Percentiles rank a stretch among this genome's conserved stretches.
These are phyloP conservation scores for Chydorus sphaericus DNA, from an alignment of 2,888 invertebrate species.

Conservation along the genomic window DNA sequence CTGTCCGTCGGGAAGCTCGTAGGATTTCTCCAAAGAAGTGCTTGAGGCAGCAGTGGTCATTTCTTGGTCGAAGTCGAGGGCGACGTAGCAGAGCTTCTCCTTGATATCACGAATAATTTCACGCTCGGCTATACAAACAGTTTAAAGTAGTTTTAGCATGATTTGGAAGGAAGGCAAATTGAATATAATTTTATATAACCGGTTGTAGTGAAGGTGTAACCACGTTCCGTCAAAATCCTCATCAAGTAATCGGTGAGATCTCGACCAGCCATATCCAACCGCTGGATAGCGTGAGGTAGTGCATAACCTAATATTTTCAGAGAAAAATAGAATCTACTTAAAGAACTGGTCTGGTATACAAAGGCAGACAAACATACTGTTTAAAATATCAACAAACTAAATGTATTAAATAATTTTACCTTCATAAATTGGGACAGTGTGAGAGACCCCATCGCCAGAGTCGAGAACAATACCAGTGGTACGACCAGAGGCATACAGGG, in stretches of 20 bases:
- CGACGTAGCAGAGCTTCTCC: slow-evolving; percentile 80
- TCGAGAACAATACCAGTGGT: slow-evolving; percentile 35
- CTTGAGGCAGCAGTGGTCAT: slow-evolving; percentile 83
- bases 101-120: slow-evolving; percentile 89
- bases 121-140: slow-evolving; percentile 73
- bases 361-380: background rate
- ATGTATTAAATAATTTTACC: too few species aligned
- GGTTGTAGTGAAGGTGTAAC: slow-evolving; percentile 18
- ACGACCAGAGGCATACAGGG: slow-evolving; percentile 34
- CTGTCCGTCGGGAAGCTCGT: slow-evolving; percentile 81
- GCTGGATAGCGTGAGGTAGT: slow-evolving; percentile 79
- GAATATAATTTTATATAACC: background rate
- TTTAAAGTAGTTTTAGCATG: background rate
- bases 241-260: slow-evolving; percentile 30
- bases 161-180: background rate
- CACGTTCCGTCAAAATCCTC: slow-evolving; percentile 27
- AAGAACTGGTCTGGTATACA: background rate
- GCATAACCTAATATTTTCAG: slow-evolving; percentile 63
- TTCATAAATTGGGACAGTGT: slow-evolving; percentile 34
- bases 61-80: slow-evolving; percentile 78
- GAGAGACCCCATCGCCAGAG: slow-evolving; percentile 35
- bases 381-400: too few species aligned
- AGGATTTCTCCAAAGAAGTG: slow-evolving; percentile 77
- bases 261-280: slow-evolving; percentile 73
- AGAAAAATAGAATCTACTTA: too few species aligned